Base-by-base conservation (phyloP, 2,113 vertebrate genomes). In the Hirundichthys speculiger region DNA sequence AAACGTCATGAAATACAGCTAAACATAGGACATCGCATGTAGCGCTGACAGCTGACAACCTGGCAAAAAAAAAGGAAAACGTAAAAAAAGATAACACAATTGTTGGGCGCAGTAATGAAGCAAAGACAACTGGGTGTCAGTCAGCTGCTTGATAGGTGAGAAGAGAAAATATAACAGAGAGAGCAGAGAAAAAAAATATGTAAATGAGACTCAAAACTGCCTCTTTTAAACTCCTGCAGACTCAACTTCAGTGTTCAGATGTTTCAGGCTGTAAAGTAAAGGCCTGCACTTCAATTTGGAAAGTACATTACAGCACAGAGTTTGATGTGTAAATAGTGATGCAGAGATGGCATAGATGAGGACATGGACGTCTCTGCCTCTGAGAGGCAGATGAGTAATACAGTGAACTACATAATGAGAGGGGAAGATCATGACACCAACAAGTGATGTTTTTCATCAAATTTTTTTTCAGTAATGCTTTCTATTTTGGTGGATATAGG, bases 51-150 rank as follows among this genome's bases (percentile, higher is more conserved):
- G 69, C 55, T 54, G 77, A 80, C 49, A 66, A 34, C 30, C 30
- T 9, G 30, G 1, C 30, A 8, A 27, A 27, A 3, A 27, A 27
- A 42, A 42, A 34, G 61, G 43, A 42, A 30, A 43, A 70, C 16
- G 5, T 25, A 72, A 52, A 34, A 65, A 54, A 64, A 50, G 46
- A 68, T 24, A 53, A 65, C 22, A 41, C 16, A 50, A 55, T 30
- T 58, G 38, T 20, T 48, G 60, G 42, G 24, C 38, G 51, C 38
- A 39, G 63, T 27, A 62, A 69, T 49, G 69, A 70, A 34, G 54
- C 18, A 54, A 64, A 54, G 52, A 64, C 73, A 66, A 65, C 27
- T 72, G 67, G 47, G 60, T 67, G 63, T 85, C 65, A 70, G 65
- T 82, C 75, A 73, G 71, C 48, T 6, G n/a, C 52, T 42, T 70